Conservation (phyloP, 2,888 invertebrate genomes). For the Drosophila atroscutellata region DNA sequence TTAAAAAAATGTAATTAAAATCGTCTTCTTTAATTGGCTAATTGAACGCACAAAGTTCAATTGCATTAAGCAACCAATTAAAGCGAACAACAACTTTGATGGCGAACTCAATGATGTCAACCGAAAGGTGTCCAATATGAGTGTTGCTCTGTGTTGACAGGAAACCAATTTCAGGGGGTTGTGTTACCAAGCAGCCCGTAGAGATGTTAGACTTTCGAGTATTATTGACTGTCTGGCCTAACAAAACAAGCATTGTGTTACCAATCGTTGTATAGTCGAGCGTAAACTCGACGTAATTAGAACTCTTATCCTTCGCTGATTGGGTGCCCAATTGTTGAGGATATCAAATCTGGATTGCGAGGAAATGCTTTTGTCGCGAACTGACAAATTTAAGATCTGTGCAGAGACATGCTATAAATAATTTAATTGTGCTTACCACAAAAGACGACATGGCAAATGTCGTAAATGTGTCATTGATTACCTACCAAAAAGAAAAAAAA, state of each 20-base stretch:
- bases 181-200: slow-evolving; percentile 10
- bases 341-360: slow-evolving; percentile 15
- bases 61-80: neutral
- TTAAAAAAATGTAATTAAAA: neutral
- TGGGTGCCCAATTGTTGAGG: slow-evolving; percentile 4
- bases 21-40: neutral
- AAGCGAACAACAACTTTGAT: neutral
- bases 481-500: slow-evolving; percentile 47
- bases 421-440: slow-evolving; percentile 59
- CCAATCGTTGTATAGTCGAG: slow-evolving; percentile 57
- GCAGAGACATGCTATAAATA: slow-evolving; percentile 49
- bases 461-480: slow-evolving; percentile 47
- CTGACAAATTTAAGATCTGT: slow-evolving; percentile 10
- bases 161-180: neutral
- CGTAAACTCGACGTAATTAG: slow-evolving; percentile 60
- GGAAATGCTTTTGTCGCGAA: slow-evolving; percentile 3
- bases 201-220: slow-evolving; percentile 51
- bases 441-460: slow-evolving; percentile 8
- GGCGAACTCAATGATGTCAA: slow-evolving; percentile 19
- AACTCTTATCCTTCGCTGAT: slow-evolving; percentile 29
- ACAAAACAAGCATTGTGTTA: slow-evolving; percentile 50
- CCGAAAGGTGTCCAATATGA: slow-evolving; percentile 46
- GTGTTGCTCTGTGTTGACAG: slow-evolving; percentile 29
- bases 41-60: slow-evolving; percentile 52
- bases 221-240: slow-evolving; percentile 48